These are phyloP conservation scores for Glyptemys insculpta DNA, from an alignment of 2,797 vertebrate species.

Conservation along the genomic window DNA sequence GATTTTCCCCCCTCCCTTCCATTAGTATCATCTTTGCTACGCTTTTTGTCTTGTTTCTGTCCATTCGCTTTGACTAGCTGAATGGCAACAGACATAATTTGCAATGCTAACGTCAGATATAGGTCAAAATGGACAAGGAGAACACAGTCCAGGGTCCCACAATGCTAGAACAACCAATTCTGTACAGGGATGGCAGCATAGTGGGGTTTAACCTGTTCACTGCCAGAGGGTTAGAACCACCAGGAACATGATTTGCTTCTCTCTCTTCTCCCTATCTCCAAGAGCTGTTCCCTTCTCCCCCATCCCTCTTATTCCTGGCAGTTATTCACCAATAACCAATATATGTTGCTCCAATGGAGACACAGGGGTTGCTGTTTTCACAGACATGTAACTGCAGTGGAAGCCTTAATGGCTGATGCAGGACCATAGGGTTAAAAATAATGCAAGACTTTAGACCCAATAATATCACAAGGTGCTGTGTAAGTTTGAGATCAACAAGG, in stretches of 20 bases:
- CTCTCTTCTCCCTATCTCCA: background rate
- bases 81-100: constrained; percentile 74
- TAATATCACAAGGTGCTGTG: constrained; percentile 27
- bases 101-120: constrained; percentile 76
- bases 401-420: constrained; percentile 66
- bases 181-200: constrained; percentile 53
- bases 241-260: background rate
- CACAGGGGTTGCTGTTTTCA: constrained; percentile 62
- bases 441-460: constrained; percentile 55
- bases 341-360: constrained; percentile 63
- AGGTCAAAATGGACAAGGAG: constrained; percentile 77
- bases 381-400: constrained; percentile 59
- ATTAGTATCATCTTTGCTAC: constrained; percentile 62
- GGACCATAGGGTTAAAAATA: constrained; percentile 55
- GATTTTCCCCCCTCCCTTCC: constrained; percentile 63
- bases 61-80: constrained; percentile 40
- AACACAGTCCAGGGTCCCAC: constrained; percentile 69
- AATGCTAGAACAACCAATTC: constrained; percentile 71
- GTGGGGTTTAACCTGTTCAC: constrained; percentile 68
- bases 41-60: constrained; percentile 71
- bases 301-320: background rate
- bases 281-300: accelerated
- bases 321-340: constrained; percentile 62
- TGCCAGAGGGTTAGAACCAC: constrained; percentile 5
- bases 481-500: constrained; percentile 2